Conservation (phyloP, 2,797 vertebrate species). For the Forpus xanthops region DNA sequence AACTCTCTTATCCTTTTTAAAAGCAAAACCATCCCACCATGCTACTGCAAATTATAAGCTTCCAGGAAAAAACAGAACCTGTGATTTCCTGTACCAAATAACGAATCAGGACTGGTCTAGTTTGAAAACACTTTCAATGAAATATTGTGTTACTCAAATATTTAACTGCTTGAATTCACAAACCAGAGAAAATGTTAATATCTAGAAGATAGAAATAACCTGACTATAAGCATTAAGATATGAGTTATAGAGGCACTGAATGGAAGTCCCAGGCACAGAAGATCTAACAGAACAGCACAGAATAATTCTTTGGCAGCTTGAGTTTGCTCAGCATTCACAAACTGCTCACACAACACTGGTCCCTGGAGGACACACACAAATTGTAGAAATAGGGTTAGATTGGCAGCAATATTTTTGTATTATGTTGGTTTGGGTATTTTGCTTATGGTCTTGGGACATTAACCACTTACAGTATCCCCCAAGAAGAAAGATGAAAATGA, state of each 20-base stretch:
- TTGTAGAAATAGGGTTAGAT: fast-evolving
- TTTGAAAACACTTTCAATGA: not conserved
- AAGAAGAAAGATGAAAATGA: not conserved
- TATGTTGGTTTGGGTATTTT: not conserved
- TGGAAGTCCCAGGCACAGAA: not conserved
- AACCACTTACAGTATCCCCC: not conserved
- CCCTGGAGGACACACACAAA: not conserved
- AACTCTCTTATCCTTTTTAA: not conserved
- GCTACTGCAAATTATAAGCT: not conserved
- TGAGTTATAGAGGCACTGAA: not conserved
- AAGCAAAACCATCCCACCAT: not conserved
- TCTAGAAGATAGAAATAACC: not conserved
- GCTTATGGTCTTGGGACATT: not conserved
- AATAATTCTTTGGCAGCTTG: not conserved
- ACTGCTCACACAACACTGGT: not conserved
- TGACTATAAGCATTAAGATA: not conserved
- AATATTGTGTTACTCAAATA: not conserved
- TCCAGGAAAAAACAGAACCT: not conserved
- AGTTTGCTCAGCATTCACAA: not conserved
- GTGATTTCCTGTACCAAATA: not conserved
- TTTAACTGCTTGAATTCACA: not conserved
- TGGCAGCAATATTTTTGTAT: not conserved
- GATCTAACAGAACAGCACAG: not conserved
- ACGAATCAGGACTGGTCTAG: not conserved
- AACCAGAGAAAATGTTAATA: not conserved